Base-by-base conservation (phyloP, 1,140 invertebrate genomes). In the Phortica variegata region DNA sequence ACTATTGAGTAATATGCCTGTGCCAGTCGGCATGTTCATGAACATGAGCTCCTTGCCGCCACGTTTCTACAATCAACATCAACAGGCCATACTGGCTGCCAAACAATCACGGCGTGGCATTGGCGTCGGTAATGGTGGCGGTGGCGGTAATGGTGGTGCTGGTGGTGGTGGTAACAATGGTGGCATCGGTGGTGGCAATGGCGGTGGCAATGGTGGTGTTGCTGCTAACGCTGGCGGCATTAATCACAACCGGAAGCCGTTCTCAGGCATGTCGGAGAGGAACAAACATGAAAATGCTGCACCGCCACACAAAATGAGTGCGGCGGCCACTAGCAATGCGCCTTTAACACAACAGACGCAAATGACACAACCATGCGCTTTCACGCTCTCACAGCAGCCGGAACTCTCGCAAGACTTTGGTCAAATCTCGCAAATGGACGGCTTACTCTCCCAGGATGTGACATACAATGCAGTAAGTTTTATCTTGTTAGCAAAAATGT, bases 1-100 rank as follows among this genome's bases (percentile, higher is more conserved):
- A 54, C 86, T 88, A 1, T 78, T 90, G 61, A 85, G 85, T 52
- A 89, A 87, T 52, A 81, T 91, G 37, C 92, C 93, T 0, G 92
- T 97, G 3, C 91, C 93, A 0, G 85, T 94, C n/a, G 92, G 92
- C 16, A 93, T 95, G 89, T 94, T 95, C 58, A 91, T 95, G 86
- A 92, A 92, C 62, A 91, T 93, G 89, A 84, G 88, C 7, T 90
- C 91, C 47, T 84, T 93, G 26, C 89, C 89, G n/a, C 89, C 90
- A 2, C 75, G 89, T 4, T 93, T 92, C 75, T 91, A 90, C 56
- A 90, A 91, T 61, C 89, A 91, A 58, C 87, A 90, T 56, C 79
- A 80, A 38, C 79, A 85, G 63, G 83, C 79, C 2, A 69, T 79
- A 19, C 84, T 80, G 73, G 76, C 71, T 31, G 66, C 54, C 32